Base-by-base conservation (phyloP, 2,888 invertebrate species). In the Seladonia tumulorum region DNA sequence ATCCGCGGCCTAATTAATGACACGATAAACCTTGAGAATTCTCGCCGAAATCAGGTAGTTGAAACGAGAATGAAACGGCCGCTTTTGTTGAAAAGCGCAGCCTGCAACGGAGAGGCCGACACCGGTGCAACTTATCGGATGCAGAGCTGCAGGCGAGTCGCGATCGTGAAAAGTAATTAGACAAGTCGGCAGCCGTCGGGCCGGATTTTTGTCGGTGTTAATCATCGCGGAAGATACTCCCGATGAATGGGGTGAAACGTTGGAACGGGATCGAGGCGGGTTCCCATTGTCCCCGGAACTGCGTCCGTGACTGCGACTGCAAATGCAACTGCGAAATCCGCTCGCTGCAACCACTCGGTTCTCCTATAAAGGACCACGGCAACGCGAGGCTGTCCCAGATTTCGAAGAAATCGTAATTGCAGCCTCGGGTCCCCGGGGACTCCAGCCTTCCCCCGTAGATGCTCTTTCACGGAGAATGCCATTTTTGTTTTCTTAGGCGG, bases 321-420 rank as follows among this genome's bases (percentile, higher is more conserved):
- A 12, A n/a, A 25, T 29, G 60, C 60, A 29, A 63, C 60, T 63
- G 29, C 60, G 60, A 63, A 63, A 60, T 60, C 25, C 60, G 25
- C n/a, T n/a, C n/a, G 16, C 25, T 63, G 22, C 66, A 35, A 35
- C 35, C 35, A 35, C 66, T 68, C 68, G 1, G 39, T 12, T 49
- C 71, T 57, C 74, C 49, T 79, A 80, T 68, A 76, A 87, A 86
- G 71, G 60, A 60, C 49, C 42, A 25, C n/a, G 25, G 18, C 8
- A 22, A 53, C 53, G 60, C 60, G 25, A 22, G 16, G 60, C 66
- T 66, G 78, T 72, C 80, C 83, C 71, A 78, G 83, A 87, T 87
- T 83, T 72, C 49, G 47, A 77, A 74, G 76, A 75, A 80, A 87
- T 77, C 71, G 75, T 80, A 80, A 86, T 86, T 83, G 35, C 75